These are phyloP conservation scores for Ornithoptera priamus DNA, from an alignment of 2,888 invertebrate genomes.

Conservation along the genomic window DNA sequence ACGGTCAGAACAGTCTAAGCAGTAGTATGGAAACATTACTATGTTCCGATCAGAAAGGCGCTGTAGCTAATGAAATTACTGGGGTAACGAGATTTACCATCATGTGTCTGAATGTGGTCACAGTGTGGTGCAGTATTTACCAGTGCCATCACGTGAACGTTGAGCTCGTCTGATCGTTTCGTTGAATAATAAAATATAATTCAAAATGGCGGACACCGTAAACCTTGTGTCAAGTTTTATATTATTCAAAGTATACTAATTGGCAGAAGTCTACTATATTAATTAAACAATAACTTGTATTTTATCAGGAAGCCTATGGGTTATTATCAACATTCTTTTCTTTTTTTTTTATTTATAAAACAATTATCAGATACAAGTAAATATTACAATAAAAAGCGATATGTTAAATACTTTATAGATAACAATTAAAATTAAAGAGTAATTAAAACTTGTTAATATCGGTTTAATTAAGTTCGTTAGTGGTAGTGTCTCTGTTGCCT, in stretches of 20 bases:
- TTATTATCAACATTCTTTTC: neutral
- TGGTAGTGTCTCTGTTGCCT: no score
- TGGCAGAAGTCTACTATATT: neutral
- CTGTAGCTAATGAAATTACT: no score
- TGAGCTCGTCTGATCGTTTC: no score
- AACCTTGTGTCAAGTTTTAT: neutral
- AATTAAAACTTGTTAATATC: slow-evolving; percentile 3
- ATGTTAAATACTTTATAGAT: no score
- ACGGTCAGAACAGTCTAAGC: no score
- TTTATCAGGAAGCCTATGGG: neutral
- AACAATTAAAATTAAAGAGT: neutral
- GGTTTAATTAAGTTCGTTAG: neutral
- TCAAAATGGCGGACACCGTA: neutral
- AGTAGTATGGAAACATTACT: no score
- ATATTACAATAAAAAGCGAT: neutral
- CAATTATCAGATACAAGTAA: neutral
- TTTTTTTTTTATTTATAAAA: neutral
- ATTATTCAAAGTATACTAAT: neutral
- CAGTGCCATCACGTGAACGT: no score
- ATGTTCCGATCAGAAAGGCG: no score
- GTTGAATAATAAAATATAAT: neutral
- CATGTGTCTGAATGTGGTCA: no score
- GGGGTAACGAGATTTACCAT: no score
- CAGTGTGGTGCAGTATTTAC: no score
- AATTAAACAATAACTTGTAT: neutral